Base-by-base conservation (phyloP, 2,797 vertebrate genomes). In the Catharus ustulatus region DNA sequence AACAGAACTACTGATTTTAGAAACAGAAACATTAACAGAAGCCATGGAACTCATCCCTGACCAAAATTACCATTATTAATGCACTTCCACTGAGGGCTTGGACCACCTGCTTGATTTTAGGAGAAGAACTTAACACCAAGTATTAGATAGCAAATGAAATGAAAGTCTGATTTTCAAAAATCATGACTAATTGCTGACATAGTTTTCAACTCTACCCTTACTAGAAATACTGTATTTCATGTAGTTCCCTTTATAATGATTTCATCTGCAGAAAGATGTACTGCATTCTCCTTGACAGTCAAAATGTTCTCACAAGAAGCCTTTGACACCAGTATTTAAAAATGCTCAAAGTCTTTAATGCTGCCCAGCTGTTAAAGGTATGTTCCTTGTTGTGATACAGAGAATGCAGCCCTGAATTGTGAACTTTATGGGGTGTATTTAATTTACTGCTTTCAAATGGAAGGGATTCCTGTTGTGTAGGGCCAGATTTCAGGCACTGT, bases 261-360 rank as follows among this genome's bases (percentile, higher is more conserved):
- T 96, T 96, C 73, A 94, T 95, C 84, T 93, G 71, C 45, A 75
- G 81, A 93, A 75, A 94, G 92, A 86, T n/a, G 61, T 94, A 93
- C 89, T 87, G 54, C 75, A 81, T 92, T 96, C 88, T 80, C 63
- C 95, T 96, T 95, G 87, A 96, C 84, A 94, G 48, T 48, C 87
- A 89, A 77, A 91, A 90, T 59, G 61, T 58, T 94, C 67, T 91
- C 89, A 76, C 23, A 89, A 94, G 73, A 59, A 93, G 54, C 38
- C 34, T 94, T 78, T 38, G 68, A 46, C 62, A 83, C 29, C 4
- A 49, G 24, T 18, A 62, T 66, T 92, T 94, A 72, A 75, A 92
- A 88, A 59, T 59, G 45, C 46, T 82, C 84, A 19, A 54, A 59
- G 51, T 61, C 63, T 86, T 94, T 73, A 81, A 87, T 51, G 38